phyloP scores from a whole-genome alignment of 2,113 vertebrate species.

The Elephas maximus region DNA sequence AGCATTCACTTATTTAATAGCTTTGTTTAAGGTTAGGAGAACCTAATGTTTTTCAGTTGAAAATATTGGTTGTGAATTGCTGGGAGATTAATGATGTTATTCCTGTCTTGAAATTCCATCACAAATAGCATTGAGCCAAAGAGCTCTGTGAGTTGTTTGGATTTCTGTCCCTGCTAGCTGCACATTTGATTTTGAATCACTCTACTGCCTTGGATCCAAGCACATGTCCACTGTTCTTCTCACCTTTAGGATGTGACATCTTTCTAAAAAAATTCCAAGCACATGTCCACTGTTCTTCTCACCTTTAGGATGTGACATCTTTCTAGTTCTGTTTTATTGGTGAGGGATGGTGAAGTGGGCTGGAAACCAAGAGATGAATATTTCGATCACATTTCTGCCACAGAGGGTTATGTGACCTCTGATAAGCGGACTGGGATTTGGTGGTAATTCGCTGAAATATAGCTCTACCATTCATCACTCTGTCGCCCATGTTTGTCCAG shows the following conservation, averaged over 20 bases:
- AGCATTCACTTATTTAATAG: neutral
- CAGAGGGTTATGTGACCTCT: neutral
- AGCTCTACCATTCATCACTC: neutral
- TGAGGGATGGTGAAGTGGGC: neutral
- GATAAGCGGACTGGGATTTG: slow-evolving; percentile 6
- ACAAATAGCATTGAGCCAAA: neutral
- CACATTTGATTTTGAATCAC: neutral
- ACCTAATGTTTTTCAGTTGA: slow-evolving; percentile 31
- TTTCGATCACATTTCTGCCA: neutral
- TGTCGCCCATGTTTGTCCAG: neutral
- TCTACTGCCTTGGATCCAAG: neutral
- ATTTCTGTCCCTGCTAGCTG: neutral
- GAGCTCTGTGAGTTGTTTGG: slow-evolving; percentile 41
- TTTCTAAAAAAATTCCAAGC: neutral
- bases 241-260: neutral
- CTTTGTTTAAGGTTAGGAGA: neutral
- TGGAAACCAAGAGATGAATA: slow-evolving; percentile 4
- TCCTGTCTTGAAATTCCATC: slow-evolving; percentile 36
- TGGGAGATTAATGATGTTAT: slow-evolving; percentile 55
- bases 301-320: neutral
- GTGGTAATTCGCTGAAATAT: slow-evolving; percentile 14
- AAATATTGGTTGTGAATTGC: slow-evolving; percentile 38
- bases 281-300: neutral
- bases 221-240: neutral
- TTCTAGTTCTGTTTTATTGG: neutral